These are phyloP conservation scores for Stenoptilia bipunctidactyla DNA, from an alignment of 2,888 invertebrate genomes.

Conservation along the genomic window DNA sequence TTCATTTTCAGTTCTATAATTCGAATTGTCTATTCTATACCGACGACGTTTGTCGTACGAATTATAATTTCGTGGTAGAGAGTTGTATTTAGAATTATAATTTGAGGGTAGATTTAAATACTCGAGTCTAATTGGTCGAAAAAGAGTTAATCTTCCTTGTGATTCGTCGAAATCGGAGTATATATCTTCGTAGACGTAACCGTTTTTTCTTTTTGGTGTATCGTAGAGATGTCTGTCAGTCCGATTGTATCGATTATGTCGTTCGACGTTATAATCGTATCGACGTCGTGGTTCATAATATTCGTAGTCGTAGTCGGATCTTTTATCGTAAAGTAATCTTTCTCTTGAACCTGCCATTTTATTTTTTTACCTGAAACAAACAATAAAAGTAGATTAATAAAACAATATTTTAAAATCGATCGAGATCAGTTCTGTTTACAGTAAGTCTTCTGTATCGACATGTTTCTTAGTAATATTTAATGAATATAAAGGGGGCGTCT, in stretches of 20 bases:
- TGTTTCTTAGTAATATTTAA: too few species aligned
- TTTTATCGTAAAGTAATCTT: constrained; percentile 48
- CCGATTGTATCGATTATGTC: constrained; percentile 23
- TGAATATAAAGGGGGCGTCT: too few species aligned
- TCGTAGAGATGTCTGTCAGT: constrained; percentile 26
- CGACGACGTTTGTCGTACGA: constrained; percentile 44
- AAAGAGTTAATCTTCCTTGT: constrained; percentile 55
- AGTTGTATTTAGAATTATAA: constrained; percentile 54
- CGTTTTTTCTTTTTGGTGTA: constrained; percentile 48
- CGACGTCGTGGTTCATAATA: constrained; percentile 35
- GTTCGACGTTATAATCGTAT: constrained; percentile 25
- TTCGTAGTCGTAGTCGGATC: constrained; percentile 38
- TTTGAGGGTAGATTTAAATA: constrained; percentile 53
- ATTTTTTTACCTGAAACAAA: constrained; percentile 39
- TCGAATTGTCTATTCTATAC: constrained; percentile 49
- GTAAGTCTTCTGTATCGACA: too few species aligned
- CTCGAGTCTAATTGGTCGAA: constrained; percentile 61
- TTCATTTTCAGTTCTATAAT: constrained; percentile 53
- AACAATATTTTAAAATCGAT: too few species aligned
- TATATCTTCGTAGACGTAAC: constrained; percentile 63
- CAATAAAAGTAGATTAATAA: too few species aligned
- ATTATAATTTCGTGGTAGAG: constrained; percentile 52
- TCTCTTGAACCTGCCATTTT: constrained; percentile 60
- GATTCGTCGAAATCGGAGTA: constrained; percentile 65
- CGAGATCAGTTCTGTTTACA: too few species aligned